phyloP scores from a whole-genome alignment of 2,888 invertebrate genomes.

The Hyppa rectilinea region DNA sequence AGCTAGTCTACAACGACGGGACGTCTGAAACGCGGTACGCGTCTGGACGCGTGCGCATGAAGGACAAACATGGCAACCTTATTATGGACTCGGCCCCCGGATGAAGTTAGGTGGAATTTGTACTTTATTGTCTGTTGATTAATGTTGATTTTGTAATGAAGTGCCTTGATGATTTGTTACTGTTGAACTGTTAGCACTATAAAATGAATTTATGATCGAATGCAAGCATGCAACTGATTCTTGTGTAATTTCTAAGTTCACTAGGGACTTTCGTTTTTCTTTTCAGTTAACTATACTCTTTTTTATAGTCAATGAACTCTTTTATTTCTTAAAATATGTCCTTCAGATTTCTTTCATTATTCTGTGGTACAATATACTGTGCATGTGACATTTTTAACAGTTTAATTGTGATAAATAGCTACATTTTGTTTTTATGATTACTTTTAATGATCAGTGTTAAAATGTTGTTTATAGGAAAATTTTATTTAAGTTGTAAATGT shows the following conservation, averaged over 20 bases:
- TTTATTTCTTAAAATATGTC: neutral
- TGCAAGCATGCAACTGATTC: neutral
- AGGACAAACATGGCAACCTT: constrained; percentile 95
- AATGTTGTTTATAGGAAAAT: constrained; percentile 65
- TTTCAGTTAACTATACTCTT: neutral
- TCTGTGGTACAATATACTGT: neutral
- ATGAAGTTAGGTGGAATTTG: constrained; percentile 35
- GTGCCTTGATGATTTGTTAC: constrained; percentile 39
- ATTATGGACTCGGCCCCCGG: constrained; percentile 92
- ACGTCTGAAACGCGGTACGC: constrained; percentile 97
- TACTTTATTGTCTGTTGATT: constrained; percentile 23
- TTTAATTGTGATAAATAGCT: constrained; percentile 66
- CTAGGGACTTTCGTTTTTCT: neutral
- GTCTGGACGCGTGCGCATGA: constrained; percentile 96
- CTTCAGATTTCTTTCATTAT: constrained; percentile 1
- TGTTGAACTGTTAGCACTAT: constrained; percentile 31
- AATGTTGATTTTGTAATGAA: constrained; percentile 46
- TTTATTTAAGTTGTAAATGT: constrained; percentile 72
- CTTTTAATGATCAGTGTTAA: constrained; percentile 64
- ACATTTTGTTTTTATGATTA: constrained; percentile 47
- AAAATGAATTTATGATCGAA: neutral
- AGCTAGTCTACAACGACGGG: constrained; percentile 96
- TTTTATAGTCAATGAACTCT: neutral
- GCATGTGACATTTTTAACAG: constrained; percentile 25
- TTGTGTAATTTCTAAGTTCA: neutral